phyloP scores from a whole-genome alignment of 2,113 vertebrate genomes.

The Daphoenositta chrysoptera region DNA sequence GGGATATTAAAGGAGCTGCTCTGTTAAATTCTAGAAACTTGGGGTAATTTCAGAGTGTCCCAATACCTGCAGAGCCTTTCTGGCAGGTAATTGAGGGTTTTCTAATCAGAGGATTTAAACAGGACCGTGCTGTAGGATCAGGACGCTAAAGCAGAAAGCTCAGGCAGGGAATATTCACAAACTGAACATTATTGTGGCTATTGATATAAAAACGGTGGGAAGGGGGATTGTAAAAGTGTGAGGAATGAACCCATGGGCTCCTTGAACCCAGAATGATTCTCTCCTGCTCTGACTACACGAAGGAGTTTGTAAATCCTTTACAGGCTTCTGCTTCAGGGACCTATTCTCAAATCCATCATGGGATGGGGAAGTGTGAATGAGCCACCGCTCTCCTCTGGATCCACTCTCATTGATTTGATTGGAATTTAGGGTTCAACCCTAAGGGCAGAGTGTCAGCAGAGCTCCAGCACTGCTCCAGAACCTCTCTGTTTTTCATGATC shows the following conservation, averaged over 20 bases:
- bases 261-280: background rate
- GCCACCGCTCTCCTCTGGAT: background rate
- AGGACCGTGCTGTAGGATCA: background rate
- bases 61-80: background rate
- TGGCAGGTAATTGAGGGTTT: background rate
- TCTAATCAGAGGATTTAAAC: background rate
- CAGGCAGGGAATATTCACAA: background rate
- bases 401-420: accelerated
- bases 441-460: background rate
- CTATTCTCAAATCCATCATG: background rate
- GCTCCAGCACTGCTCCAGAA: background rate
- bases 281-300: background rate
- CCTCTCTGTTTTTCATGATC: background rate
- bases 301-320: background rate
- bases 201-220: background rate
- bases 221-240: background rate
- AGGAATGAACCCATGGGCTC: background rate
- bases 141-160: background rate
- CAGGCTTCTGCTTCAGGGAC: background rate
- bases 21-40: background rate
- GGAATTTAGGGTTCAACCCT: background rate
- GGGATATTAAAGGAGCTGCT: background rate
- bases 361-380: background rate
- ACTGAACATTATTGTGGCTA: background rate
- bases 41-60: background rate